phyloP scores from a whole-genome alignment of 2,888 invertebrate genomes.

The Caenorhabditis wallacei region DNA sequence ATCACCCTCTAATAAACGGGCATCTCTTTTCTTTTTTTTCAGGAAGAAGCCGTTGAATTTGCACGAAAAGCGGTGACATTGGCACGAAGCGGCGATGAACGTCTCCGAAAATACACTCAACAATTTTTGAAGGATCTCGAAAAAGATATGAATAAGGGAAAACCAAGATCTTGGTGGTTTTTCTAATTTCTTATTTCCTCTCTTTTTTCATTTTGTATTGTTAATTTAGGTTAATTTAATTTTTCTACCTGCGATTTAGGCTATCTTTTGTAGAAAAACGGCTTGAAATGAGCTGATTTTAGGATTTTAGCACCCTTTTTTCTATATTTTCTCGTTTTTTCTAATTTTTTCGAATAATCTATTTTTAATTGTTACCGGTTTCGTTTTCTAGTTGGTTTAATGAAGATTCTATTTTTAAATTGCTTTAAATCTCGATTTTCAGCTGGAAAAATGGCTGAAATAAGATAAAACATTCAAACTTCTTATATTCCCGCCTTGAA shows the following conservation, averaged over 20 bases:
- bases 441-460: no score
- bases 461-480: background rate
- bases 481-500: no score
- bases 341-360: background rate
- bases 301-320: no score
- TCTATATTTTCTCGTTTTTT: no score
- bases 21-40: no score
- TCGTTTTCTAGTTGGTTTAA: no score
- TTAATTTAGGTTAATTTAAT: background rate
- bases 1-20: no score
- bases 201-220: no score
- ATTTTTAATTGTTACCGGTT: background rate
- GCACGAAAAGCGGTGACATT: slow-evolving; percentile 77
- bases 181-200: slow-evolving; percentile 43
- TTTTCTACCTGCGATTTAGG: background rate
- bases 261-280: no score
- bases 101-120: slow-evolving; percentile 71
- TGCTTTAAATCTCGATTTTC: background rate
- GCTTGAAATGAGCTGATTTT: no score
- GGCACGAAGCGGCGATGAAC: slow-evolving; percentile 66
- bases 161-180: slow-evolving; percentile 67
- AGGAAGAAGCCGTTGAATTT: slow-evolving; percentile 85
- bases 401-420: background rate
- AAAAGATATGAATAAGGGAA: slow-evolving; percentile 88
- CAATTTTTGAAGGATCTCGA: slow-evolving; percentile 83